Evolutionary conservation across 2,113 vertebrate species (phyloP).

Genomic region (Aldabrachelys gigantea): DNA sequence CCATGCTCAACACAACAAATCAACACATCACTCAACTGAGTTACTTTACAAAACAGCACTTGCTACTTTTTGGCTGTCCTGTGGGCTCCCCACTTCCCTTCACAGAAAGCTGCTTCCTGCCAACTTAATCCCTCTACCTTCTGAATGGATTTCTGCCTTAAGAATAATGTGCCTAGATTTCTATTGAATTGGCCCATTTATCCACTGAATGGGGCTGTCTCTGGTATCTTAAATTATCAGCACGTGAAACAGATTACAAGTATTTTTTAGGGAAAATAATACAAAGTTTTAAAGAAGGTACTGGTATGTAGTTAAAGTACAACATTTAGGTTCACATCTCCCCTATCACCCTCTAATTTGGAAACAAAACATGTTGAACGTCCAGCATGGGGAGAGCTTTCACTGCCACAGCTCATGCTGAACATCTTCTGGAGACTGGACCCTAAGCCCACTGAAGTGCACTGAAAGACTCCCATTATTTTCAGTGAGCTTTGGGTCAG

Average conservation of each 20-base stretch:
- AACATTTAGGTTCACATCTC: not conserved
- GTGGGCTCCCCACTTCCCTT: not conserved
- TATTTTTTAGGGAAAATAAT: rapidly evolving
- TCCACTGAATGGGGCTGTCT: not conserved
- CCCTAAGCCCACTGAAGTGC: not conserved
- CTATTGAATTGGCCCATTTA: not conserved
- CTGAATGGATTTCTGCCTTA: not conserved
- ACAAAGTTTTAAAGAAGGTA: not conserved
- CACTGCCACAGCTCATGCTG: no score
- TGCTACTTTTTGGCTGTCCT: not conserved
- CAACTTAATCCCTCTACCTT: not conserved
- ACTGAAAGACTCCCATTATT: not conserved
- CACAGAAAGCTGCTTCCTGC: not conserved
- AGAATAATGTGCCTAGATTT: not conserved
- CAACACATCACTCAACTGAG: not conserved
- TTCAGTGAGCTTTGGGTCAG: rapidly evolving
- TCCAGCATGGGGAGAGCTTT: rapidly evolving
- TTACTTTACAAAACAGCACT: not conserved
- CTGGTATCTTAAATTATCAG: not conserved
- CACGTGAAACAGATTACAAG: not conserved
- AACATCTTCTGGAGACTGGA: rapidly evolving
- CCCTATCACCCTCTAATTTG: not conserved
- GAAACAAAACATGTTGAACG: not conserved
- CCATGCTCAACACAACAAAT: not conserved
- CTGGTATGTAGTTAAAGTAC: not conserved